A percentile compares a stretch with the other conserved stretches of the same genome.
phyloP scores from a whole-genome alignment of 2,797 vertebrate species.

The Protonibea diacanthus region DNA sequence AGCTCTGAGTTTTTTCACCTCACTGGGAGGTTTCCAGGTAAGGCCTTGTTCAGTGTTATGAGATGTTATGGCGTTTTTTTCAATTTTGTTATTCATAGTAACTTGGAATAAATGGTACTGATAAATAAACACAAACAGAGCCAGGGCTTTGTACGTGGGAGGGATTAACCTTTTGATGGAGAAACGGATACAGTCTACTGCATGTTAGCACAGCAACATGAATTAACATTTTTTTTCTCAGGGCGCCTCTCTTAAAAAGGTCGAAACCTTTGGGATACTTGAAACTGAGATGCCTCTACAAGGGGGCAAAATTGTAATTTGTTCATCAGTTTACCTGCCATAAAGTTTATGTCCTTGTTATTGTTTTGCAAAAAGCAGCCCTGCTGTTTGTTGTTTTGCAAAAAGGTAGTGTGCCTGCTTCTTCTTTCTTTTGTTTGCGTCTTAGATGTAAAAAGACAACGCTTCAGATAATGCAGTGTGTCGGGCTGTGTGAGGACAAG shows the following conservation, averaged over 20 bases:
- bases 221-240: neutral
- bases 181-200: neutral
- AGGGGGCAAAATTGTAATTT: neutral
- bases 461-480: neutral
- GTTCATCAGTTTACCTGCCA: neutral
- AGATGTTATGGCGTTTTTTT: neutral
- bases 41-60: neutral
- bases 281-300: neutral
- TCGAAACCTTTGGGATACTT: neutral
- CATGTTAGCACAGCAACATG: neutral
- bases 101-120: neutral
- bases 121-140: conserved; percentile 18
- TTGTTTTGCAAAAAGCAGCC: conserved; percentile 24
- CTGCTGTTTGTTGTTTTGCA: conserved; percentile 21
- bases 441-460: fast-evolving
- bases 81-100: neutral
- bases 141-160: fast-evolving
- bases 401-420: neutral
- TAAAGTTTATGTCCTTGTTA: neutral
- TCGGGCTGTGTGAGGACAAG: neutral
- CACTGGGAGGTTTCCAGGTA: neutral
- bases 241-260: neutral
- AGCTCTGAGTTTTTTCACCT: neutral
- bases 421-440: neutral
- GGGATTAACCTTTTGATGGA: neutral